These are phyloP conservation scores for Bombyx mandarina DNA, from an alignment of 1,140 invertebrate species.

Conservation along the genomic window DNA sequence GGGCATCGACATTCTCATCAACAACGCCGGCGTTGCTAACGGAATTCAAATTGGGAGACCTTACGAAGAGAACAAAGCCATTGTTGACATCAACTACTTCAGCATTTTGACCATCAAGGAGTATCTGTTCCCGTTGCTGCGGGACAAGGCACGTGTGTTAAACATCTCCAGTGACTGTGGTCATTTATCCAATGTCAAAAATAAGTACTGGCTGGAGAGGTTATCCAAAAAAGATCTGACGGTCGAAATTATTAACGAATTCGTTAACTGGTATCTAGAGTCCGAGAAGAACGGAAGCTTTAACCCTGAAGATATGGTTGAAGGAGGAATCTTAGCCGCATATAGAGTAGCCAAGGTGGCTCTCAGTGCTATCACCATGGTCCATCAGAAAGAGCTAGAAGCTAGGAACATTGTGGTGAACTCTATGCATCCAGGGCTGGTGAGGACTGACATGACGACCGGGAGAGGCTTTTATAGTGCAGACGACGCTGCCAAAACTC, in stretches of 20 bases:
- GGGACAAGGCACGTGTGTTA: conserved; percentile 77
- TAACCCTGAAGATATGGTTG: conserved; percentile 53
- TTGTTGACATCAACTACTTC: conserved; percentile 78
- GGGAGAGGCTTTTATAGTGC: conserved; percentile 75
- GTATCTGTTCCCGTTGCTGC: conserved; percentile 77
- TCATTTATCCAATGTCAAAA: conserved; percentile 72
- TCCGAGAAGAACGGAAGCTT: conserved; percentile 32
- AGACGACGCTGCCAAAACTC: conserved; percentile 73
- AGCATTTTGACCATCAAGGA: conserved; percentile 75
- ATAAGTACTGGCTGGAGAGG: conserved; percentile 66
- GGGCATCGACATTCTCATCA: conserved; percentile 85
- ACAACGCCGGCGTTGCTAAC: conserved; percentile 85
- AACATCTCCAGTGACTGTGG: conserved; percentile 81
- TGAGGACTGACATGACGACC: conserved; percentile 80
- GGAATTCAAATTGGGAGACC: conserved; percentile 70
- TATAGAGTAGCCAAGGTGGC: conserved; percentile 81
- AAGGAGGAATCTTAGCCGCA: conserved; percentile 72
- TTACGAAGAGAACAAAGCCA: conserved; percentile 75
- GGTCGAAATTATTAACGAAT: conserved; percentile 69
- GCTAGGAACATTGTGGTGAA: conserved; percentile 76
- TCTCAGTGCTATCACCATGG: conserved; percentile 73
- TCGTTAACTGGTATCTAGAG: conserved; percentile 77
- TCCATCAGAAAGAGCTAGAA: conserved; percentile 75
- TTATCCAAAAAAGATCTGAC: conserved; percentile 70
- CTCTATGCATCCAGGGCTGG: conserved; percentile 77